Conservation (phyloP, 2,113 vertebrate genomes). For the Pelvicachromis taeniatus region DNA sequence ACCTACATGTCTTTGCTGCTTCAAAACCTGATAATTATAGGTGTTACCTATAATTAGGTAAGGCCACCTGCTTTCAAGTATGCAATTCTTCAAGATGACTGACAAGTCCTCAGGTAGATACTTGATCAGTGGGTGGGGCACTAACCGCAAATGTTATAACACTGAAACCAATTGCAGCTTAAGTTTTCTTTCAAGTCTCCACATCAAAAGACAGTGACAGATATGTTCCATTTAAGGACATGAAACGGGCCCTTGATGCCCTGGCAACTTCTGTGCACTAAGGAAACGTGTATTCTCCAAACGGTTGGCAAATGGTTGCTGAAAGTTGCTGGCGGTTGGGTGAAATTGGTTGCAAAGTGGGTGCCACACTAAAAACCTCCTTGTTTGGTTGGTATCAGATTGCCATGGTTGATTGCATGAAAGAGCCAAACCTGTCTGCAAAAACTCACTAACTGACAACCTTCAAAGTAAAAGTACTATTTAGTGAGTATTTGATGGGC, state of each 20-base stretch:
- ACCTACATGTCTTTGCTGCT: neutral
- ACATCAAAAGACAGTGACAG: neutral
- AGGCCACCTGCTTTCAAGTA: neutral
- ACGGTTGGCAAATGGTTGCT: neutral
- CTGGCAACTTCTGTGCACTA: neutral
- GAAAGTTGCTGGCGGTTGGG: neutral
- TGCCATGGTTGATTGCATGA: neutral
- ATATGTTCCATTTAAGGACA: neutral
- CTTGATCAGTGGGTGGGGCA: neutral
- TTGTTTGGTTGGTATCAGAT: neutral
- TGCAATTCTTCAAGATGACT: neutral
- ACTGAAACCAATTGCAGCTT: neutral
- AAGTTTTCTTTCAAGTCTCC: neutral
- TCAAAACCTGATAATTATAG: neutral
- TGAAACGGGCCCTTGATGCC: neutral
- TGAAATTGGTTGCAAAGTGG: neutral
- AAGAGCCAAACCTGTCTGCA: neutral
- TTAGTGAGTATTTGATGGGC: neutral
- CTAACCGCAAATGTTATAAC: neutral
- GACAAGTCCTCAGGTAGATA: conserved; percentile 1
- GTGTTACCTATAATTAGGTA: neutral
- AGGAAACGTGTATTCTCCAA: neutral
- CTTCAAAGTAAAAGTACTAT: neutral
- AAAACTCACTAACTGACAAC: neutral
- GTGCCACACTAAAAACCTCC: neutral